Evolutionary conservation across 1,140 invertebrate species (phyloP).

Genomic region (Paraescarpia echinospica): DNA sequence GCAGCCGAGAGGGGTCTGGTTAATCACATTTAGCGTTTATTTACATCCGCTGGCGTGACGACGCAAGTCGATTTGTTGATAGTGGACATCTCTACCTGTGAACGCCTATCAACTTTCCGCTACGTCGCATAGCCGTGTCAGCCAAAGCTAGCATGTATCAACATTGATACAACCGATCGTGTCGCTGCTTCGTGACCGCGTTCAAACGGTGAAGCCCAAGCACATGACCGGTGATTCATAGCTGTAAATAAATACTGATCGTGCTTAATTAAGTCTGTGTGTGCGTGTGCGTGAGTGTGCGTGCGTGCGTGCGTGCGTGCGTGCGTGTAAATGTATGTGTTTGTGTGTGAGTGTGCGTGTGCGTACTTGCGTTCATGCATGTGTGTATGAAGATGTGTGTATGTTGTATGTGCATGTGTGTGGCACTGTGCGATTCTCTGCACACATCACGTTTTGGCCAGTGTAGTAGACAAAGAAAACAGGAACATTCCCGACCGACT

Average conservation of each 20-base stretch:
- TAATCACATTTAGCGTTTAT: background rate
- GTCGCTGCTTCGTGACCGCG: background rate
- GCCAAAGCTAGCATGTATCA: background rate
- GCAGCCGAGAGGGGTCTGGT: background rate
- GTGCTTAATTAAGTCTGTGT: background rate
- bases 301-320: conserved; percentile 1
- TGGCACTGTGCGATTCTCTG: too few species aligned
- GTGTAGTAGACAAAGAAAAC: too few species aligned
- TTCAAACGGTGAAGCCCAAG: background rate
- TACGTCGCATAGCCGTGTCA: background rate
- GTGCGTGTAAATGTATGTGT: background rate
- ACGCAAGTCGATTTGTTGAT: background rate
- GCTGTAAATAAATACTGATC: background rate
- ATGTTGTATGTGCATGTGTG: too few species aligned
- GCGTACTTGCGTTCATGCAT: too few species aligned
- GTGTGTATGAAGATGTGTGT: too few species aligned
- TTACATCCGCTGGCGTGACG: background rate
- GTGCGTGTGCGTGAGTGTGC: background rate
- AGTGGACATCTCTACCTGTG: background rate
- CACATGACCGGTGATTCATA: background rate
- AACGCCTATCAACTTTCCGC: background rate
- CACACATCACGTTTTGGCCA: too few species aligned
- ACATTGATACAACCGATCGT: background rate
- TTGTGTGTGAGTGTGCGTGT: too few species aligned
- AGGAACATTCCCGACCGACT: background rate